Evolutionary conservation across 2,113 vertebrate genomes (phyloP), one percentile per base, ranked within the genome.

Genomic region (Campylomormyrus tamandua): DNA sequence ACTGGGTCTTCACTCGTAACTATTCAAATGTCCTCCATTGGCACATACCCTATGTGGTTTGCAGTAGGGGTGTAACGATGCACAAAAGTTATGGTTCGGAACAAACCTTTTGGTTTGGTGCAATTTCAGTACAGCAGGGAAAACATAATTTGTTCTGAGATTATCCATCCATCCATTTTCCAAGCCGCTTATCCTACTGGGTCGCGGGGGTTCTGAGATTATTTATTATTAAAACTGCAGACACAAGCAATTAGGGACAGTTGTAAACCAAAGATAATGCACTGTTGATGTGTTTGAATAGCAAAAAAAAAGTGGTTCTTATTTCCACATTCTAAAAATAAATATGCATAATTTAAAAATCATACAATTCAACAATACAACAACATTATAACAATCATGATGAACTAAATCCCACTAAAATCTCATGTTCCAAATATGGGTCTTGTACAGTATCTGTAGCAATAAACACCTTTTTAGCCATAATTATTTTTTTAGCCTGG

Each of bases 1-100:
- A 93, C 92, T 0, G 13, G 17, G 11, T 52, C 84, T 3, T 3
- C 5, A 5, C 91, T 66, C 91, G 86, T 89, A 83, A 74, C 66
- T 31, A 74, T 74, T 74, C 27, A 74, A n/a, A 62, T n/a, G 80
- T 56, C n/a, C 7, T 53, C 21, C 56, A 48, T n/a, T 87, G 8
- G 74, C 45, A 74, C 87, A 62, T 6, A 85, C 45, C 80, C 6
- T 21, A 19, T 24, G n/a, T 13, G 42, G 31, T 74, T 5, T 77
- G 31, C n/a, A 66, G 58, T n/a, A 9, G 56, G 6, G 24, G 24
- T 27, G n/a, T 11, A 27, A 27, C 9, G 62, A 27, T 66, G 27
- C 62, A 66, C 62, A 66, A 66, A 10, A 11, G n/a, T 66, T 3
- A 66, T 10, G 24, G n/a, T 27, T 27, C 7, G 3, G 1, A 66